Evolutionary conservation across 2,797 vertebrate genomes (phyloP).

Genomic region (Tragopan temminckii): DNA sequence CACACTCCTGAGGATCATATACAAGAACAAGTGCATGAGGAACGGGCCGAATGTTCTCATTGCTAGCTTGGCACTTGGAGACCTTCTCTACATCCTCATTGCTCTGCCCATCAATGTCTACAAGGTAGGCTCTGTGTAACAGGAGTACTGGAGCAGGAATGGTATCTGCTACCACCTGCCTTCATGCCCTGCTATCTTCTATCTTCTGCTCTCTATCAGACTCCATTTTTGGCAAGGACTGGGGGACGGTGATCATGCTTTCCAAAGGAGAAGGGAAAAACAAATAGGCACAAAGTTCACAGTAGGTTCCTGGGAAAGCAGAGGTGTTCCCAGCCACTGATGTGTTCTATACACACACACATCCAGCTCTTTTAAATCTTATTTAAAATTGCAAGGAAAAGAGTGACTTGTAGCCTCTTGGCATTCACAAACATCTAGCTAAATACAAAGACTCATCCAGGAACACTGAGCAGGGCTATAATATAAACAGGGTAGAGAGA

Average conservation of each 20-base stretch:
- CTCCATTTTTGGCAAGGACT: neutral
- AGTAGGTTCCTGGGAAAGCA: neutral
- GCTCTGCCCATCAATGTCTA: conserved; percentile 89
- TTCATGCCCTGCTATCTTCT: rapidly evolving
- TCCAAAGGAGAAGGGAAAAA: neutral
- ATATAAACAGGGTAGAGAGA: neutral
- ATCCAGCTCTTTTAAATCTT: neutral
- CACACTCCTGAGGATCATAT: conserved; percentile 91
- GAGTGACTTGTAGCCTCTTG: neutral
- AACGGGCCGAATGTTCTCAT: conserved; percentile 92
- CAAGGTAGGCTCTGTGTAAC: conserved; percentile 45
- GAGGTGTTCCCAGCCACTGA: neutral
- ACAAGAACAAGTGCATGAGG: conserved; percentile 95
- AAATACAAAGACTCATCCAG: neutral
- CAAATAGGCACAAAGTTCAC: neutral
- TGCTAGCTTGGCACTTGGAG: conserved; percentile 90
- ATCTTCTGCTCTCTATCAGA: neutral
- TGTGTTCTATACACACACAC: neutral
- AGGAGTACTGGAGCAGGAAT: rapidly evolving
- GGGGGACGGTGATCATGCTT: neutral
- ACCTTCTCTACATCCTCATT: conserved; percentile 91
- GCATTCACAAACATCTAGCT: neutral
- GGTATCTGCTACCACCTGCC: neutral
- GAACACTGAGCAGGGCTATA: neutral
- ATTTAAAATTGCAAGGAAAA: neutral